These are phyloP conservation scores for Chironomus striatipennis DNA, from an alignment of 1,140 invertebrate species.

Conservation along the genomic window DNA sequence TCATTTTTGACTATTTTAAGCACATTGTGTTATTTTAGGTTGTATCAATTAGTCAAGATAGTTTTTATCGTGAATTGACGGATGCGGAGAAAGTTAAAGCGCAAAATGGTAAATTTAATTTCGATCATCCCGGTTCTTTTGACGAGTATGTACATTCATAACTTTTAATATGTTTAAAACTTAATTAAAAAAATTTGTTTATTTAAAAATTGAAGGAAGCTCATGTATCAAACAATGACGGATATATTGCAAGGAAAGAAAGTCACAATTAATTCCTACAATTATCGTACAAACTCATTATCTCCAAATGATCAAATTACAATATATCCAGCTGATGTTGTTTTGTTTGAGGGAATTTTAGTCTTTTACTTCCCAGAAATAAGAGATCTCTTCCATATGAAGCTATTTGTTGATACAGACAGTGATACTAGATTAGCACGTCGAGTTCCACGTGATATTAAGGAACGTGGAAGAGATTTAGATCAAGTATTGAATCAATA, in stretches of 20 bases:
- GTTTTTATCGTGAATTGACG: slow-evolving; percentile 85
- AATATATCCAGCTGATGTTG: slow-evolving; percentile 96
- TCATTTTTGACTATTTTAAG: not conserved
- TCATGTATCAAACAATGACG: slow-evolving; percentile 60
- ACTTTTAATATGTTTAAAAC: too few species aligned
- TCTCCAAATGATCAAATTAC: slow-evolving; percentile 58
- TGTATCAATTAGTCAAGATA: slow-evolving; percentile 90
- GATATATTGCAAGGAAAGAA: slow-evolving; percentile 74
- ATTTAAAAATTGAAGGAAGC: too few species aligned
- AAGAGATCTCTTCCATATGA: slow-evolving; percentile 95
- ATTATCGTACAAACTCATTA: slow-evolving; percentile 76
- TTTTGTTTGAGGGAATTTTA: slow-evolving; percentile 95
- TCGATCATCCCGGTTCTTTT: slow-evolving; percentile 95
- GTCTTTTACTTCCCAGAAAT: slow-evolving; percentile 96
- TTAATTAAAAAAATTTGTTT: too few species aligned
- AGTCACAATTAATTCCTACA: slow-evolving; percentile 83
- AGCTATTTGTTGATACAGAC: slow-evolving; percentile 98
- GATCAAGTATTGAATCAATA: slow-evolving; percentile 94
- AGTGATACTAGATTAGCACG: slow-evolving; percentile 92
- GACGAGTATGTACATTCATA: too few species aligned
- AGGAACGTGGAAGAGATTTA: slow-evolving; percentile 85
- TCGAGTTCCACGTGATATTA: slow-evolving; percentile 89
- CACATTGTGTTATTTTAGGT: slow-evolving; percentile 26
- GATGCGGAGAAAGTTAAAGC: slow-evolving; percentile 73
- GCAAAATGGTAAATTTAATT: slow-evolving; percentile 89